These are phyloP conservation scores for Caranx melampygus DNA, from an alignment of 2,113 vertebrate species.

Conservation along the genomic window DNA sequence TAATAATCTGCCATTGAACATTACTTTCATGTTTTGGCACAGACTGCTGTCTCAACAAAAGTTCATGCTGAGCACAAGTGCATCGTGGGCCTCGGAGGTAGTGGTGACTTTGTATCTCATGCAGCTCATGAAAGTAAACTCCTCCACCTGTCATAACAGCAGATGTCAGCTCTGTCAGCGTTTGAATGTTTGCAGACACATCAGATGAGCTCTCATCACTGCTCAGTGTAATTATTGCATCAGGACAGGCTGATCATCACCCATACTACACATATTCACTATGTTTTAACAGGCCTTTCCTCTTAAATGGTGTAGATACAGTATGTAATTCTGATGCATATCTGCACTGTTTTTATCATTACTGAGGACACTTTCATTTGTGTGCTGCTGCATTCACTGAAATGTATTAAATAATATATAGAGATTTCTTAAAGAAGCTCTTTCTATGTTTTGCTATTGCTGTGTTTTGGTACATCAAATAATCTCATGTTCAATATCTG, in stretches of 20 bases:
- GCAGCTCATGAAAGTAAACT: constrained; percentile 56
- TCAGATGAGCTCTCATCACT: constrained; percentile 20
- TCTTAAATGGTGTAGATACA: neutral
- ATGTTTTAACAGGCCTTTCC: neutral
- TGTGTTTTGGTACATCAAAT: too few species aligned
- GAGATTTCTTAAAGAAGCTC: too few species aligned
- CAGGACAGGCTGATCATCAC: neutral
- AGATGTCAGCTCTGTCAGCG: constrained; percentile 40
- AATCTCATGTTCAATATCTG: too few species aligned
- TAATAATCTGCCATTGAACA: constrained; percentile 58
- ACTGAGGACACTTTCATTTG: neutral
- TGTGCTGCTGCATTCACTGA: neutral
- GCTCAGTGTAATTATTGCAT: neutral
- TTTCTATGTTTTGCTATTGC: too few species aligned
- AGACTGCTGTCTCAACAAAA: constrained; percentile 65
- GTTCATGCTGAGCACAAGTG: constrained; percentile 60
- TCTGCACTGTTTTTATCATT: too few species aligned
- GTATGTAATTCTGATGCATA: neutral
- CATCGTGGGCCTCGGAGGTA: constrained; percentile 30
- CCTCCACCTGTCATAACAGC: constrained; percentile 63
- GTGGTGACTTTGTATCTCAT: constrained; percentile 20
- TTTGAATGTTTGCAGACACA: neutral
- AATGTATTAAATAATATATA: neutral
- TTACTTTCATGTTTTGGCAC: constrained; percentile 43
- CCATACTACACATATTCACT: neutral